Evolutionary conservation across 30 jellyfish, hydroid and myxozoan genomes (phyloP), one percentile per base, ranked within the genome.

Genomic region (Hydractinia echinata): DNA sequence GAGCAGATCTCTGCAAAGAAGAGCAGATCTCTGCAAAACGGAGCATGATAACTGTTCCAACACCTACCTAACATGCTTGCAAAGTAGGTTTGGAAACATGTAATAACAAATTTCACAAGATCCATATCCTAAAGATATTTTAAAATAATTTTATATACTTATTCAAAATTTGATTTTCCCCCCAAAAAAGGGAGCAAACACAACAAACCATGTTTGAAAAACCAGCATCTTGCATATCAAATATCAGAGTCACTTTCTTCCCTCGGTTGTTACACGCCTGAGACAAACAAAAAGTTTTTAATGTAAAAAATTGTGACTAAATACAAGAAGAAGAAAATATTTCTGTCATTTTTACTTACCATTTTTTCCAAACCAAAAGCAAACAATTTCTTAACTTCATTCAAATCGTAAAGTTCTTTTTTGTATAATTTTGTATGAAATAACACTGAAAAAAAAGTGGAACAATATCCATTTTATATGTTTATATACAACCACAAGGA

Each of bases 151-250:
- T 6, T 49, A 51, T 7, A 73, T 14, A 83, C 8, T 50, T n/a
- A 7, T 0, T 0, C 7, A 11, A 11, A 53, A 66, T 80, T 15
- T 5, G 10, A 8, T 19, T 7, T 11, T 51, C 67, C 16, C 7
- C 66, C 1, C 16, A 30, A 48, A 21, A 10, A 15, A 51, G 82
- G 1, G 1, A 11, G 70, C 1, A 30, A 30, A 30, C 21, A n/a
- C 49, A 20, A 20, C 95, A 15, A 61, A 91, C 98, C 98, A 91
- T 91, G 64, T 91, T 91, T 53, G 98, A 93, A 6, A 91, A 77
- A 62, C 95, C 95, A 48, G 98, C 84, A 55, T 86, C 96, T 60
- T 91, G 98, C 98, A 91, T 91, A 73, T 91, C 98, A 77, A 91
- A 91, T 4, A 91, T 77, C 77, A 91, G 73, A 11, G 95, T 85